Conservation (phyloP, 2,888 invertebrate species). For the Dendrolimus pini region DNA sequence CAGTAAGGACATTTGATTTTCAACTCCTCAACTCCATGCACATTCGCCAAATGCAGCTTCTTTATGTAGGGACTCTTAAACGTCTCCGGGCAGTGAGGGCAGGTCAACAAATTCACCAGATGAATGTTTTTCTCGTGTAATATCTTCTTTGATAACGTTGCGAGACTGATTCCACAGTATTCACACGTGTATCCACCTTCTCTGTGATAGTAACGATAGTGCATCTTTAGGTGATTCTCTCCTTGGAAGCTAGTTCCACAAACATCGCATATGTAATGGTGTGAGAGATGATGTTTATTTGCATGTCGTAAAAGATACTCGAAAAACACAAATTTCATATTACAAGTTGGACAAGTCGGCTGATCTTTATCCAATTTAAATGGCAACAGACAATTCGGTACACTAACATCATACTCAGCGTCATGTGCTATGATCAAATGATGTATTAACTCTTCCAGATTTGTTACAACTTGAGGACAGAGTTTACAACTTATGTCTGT, state of each 20-base stretch:
- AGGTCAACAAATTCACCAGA: slow-evolving; percentile 48
- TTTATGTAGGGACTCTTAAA: slow-evolving; percentile 65
- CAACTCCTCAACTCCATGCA: slow-evolving; percentile 60
- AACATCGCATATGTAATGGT: slow-evolving; percentile 67
- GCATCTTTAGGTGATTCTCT: slow-evolving; percentile 67
- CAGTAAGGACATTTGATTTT: slow-evolving; percentile 66
- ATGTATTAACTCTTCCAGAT: slow-evolving; percentile 56
- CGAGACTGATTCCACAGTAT: slow-evolving; percentile 66
- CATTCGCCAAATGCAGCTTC: slow-evolving; percentile 59
- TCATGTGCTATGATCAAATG: slow-evolving; percentile 66
- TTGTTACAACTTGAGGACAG: slow-evolving; percentile 37
- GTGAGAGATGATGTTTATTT: slow-evolving; percentile 59
- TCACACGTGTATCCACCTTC: slow-evolving; percentile 61
- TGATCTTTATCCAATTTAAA: slow-evolving; percentile 59
- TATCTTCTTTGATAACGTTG: slow-evolving; percentile 60
- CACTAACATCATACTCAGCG: slow-evolving; percentile 58
- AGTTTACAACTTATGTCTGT: slow-evolving; percentile 53
- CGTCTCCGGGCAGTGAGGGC: slow-evolving; percentile 59
- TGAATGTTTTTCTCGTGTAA: slow-evolving; percentile 64
- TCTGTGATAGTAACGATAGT: slow-evolving; percentile 61
- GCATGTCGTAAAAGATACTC: slow-evolving; percentile 61
- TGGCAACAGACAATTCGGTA: slow-evolving; percentile 60
- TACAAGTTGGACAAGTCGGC: slow-evolving; percentile 57
- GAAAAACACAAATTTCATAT: slow-evolving; percentile 61
- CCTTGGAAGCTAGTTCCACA: slow-evolving; percentile 69